phyloP scores from a whole-genome alignment of 1,140 invertebrate species.

The Lutraria rhynchaena region DNA sequence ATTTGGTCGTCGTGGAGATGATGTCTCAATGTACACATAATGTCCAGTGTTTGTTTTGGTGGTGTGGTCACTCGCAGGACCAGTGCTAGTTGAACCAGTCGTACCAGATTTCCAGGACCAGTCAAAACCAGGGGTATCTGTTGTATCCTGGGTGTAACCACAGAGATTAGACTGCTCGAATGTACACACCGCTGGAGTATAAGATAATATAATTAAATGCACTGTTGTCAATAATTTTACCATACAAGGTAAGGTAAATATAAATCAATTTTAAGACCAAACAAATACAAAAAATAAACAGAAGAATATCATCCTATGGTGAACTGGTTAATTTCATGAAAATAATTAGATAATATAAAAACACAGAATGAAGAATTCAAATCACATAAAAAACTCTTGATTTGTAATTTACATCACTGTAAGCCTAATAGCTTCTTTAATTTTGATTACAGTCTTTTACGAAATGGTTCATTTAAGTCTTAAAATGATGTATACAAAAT shows the following conservation, averaged over 20 bases:
- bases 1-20: slow-evolving; percentile 61
- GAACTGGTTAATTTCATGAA: slow-evolving; percentile 35
- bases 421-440: too few relatives aligned
- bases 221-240: slow-evolving; percentile 33
- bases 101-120: slow-evolving; percentile 35
- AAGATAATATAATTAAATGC: slow-evolving; percentile 59
- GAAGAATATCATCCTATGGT: slow-evolving; percentile 57
- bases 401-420: too few relatives aligned
- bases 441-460: too few relatives aligned
- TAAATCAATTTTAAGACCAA: slow-evolving; percentile 59
- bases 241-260: not conserved
- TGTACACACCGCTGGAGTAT: slow-evolving; percentile 21
- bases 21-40: slow-evolving; percentile 62
- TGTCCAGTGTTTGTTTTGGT: slow-evolving; percentile 48
- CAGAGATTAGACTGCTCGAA: slow-evolving; percentile 63
- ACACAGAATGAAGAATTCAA: too few relatives aligned
- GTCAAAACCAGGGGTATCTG: slow-evolving; percentile 61
- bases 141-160: slow-evolving; percentile 57
- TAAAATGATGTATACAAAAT: too few relatives aligned
- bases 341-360: too few relatives aligned
- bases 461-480: too few relatives aligned
- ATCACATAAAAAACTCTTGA: too few relatives aligned
- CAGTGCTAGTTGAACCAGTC: slow-evolving; percentile 32
- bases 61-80: slow-evolving; percentile 51
- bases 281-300: slow-evolving; percentile 78